These are phyloP conservation scores for Rhinoraja longicauda DNA, from an alignment of 2,797 vertebrate species.

Conservation along the genomic window DNA sequence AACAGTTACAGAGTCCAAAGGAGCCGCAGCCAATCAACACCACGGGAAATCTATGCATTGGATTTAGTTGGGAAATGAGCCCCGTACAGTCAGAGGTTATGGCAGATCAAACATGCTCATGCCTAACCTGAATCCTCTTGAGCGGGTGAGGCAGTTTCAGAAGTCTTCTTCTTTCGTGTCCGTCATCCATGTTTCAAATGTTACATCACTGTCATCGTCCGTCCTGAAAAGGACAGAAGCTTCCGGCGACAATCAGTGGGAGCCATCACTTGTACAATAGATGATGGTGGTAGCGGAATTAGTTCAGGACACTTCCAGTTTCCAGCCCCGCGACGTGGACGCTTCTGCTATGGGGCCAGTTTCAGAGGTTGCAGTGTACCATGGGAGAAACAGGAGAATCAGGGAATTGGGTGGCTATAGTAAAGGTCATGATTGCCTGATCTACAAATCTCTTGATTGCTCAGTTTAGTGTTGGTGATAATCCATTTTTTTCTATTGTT, in stretches of 20 bases:
- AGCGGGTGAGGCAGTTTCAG: background rate
- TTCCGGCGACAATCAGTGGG: no score
- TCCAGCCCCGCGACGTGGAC: no score
- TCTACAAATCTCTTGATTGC: background rate
- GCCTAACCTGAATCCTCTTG: background rate
- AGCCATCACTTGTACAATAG: no score
- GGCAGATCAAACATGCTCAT: background rate
- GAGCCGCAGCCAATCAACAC: background rate
- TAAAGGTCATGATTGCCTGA: background rate
- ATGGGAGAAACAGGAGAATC: background rate
- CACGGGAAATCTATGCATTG: background rate
- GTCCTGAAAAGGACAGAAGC: no score
- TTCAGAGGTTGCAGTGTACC: background rate
- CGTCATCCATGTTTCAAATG: no score
- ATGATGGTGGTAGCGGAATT: no score
- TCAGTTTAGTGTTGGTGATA: background rate
- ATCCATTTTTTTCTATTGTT: background rate
- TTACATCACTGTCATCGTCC: no score
- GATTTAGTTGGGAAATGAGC: background rate
- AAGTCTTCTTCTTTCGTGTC: no score
- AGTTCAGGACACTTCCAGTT: no score
- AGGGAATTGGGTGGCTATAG: background rate
- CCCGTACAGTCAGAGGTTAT: background rate
- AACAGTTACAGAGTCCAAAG: background rate
- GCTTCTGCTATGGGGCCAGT: no score